These are phyloP conservation scores for Amphiura filiformis DNA, from an alignment of 35 echinoderm and acorn worm genomes.

Conservation along the genomic window DNA sequence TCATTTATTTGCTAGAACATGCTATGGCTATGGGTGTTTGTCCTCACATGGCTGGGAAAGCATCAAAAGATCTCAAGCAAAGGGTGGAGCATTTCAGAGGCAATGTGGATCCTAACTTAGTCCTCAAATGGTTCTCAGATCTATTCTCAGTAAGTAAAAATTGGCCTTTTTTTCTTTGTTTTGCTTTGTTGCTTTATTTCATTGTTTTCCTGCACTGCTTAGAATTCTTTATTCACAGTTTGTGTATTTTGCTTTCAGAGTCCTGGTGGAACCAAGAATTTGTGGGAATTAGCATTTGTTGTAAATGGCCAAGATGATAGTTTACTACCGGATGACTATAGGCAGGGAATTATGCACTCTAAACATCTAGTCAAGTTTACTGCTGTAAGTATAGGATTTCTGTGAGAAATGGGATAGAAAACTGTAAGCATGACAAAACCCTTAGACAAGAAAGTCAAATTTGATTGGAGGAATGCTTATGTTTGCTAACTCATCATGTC, in stretches of 20 bases:
- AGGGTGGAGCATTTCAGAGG: slow-evolving; percentile 66
- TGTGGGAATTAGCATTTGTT: slow-evolving; percentile 90
- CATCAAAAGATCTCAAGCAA: slow-evolving; percentile 72
- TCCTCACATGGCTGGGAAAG: slow-evolving; percentile 65
- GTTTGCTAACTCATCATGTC: no score
- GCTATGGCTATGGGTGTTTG: slow-evolving; percentile 65
- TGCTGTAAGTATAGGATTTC: slow-evolving; percentile 77
- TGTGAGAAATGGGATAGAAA: no score
- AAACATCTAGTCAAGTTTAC: slow-evolving; percentile 92
- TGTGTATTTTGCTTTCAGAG: slow-evolving; percentile 53
- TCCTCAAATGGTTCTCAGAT: slow-evolving; percentile 71
- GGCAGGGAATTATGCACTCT: slow-evolving; percentile 80
- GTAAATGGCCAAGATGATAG: slow-evolving; percentile 88
- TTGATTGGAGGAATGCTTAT: no score
- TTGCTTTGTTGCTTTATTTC: no score
- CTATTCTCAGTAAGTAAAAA: slow-evolving; percentile 67
- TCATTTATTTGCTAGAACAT: slow-evolving; percentile 47
- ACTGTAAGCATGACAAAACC: no score
- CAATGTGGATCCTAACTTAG: slow-evolving; percentile 37
- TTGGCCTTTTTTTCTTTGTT: no score
- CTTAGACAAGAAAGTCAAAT: no score
- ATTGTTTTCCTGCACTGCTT: no score
- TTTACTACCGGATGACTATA: slow-evolving; percentile 69
- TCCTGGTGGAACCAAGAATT: slow-evolving; percentile 68
- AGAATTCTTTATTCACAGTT: no score